These are phyloP conservation scores for Torymus aiolomorphi DNA, from an alignment of 2,888 invertebrate species.

Conservation along the genomic window DNA sequence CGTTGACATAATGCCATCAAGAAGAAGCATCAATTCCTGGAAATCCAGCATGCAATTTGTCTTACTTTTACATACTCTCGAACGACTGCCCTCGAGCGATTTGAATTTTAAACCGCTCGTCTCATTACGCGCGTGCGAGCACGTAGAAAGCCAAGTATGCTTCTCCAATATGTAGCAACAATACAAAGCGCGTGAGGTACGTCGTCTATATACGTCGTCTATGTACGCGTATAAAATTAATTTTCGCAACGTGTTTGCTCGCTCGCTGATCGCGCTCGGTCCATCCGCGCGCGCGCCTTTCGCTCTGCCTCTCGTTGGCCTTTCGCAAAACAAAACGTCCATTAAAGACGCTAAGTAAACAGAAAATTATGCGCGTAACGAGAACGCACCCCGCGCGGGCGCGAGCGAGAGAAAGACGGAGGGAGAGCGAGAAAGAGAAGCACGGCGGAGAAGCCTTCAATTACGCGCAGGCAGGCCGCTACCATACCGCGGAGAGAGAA, in stretches of 20 bases:
- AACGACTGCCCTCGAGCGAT: neutral
- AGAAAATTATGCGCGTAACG: slow-evolving; percentile 41
- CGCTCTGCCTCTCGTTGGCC: too few relatives aligned
- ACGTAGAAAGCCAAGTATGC: too few relatives aligned
- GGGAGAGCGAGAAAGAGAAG: neutral
- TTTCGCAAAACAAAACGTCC: slow-evolving; percentile 18
- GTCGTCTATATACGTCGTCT: too few relatives aligned
- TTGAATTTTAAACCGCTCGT: slow-evolving; percentile 31
- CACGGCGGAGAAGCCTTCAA: slow-evolving; percentile 5
- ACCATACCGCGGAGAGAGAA: neutral
- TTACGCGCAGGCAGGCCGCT: neutral
- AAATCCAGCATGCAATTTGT: slow-evolving; percentile 4
- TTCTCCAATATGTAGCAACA: too few relatives aligned
- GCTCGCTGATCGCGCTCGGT: too few relatives aligned
- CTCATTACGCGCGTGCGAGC: neutral
- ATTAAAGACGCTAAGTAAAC: slow-evolving; percentile 43
- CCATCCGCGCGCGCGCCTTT: neutral
- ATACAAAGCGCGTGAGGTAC: too few relatives aligned
- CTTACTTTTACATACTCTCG: neutral
- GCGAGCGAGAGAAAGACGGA: neutral
- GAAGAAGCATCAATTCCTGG: too few relatives aligned
- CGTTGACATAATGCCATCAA: too few relatives aligned
- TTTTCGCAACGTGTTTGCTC: neutral
- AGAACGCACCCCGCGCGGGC: neutral
- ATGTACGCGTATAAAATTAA: slow-evolving; percentile 15